phyloP scores from a whole-genome alignment of 2,888 invertebrate species.

The Drosophila paranaensis region DNA sequence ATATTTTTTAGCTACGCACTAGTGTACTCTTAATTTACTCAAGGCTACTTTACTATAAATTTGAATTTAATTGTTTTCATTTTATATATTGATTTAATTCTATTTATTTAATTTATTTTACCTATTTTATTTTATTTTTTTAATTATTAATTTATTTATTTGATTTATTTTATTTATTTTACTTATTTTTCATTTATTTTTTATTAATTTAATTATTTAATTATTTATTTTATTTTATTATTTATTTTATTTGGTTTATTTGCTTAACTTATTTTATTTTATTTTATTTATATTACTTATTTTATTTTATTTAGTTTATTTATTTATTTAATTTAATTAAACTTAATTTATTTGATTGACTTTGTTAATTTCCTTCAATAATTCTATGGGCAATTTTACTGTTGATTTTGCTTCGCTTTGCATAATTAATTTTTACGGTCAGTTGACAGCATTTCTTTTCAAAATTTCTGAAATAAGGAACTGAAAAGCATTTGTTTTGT shows the following conservation, averaged over 20 bases:
- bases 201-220: not conserved
- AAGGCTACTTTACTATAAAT: not conserved
- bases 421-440: too few relatives aligned
- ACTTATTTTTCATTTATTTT: not conserved
- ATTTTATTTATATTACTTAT: not conserved
- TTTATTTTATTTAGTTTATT: too few relatives aligned
- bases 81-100: not conserved
- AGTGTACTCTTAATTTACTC: not conserved
- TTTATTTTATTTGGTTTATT: too few relatives aligned
- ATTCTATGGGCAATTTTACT: not conserved
- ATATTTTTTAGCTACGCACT: not conserved
- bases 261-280: not conserved
- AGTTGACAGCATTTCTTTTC: not conserved
- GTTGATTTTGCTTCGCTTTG: not conserved
- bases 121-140: not conserved
- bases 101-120: not conserved
- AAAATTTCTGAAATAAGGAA: not conserved
- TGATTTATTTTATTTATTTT: not conserved
- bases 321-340: too few relatives aligned
- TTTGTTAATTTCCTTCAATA: not conserved
- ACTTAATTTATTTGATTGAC: too few relatives aligned
- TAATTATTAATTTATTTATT: not conserved
- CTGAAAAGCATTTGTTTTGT: not conserved
- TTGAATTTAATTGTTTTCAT: not conserved
- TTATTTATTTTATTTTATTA: too few relatives aligned